Percentiles rank a stretch among this genome's conserved stretches.
Evolutionary conservation across 2,888 invertebrate species (phyloP).

Genomic region (Lasioglossum calceatum): DNA sequence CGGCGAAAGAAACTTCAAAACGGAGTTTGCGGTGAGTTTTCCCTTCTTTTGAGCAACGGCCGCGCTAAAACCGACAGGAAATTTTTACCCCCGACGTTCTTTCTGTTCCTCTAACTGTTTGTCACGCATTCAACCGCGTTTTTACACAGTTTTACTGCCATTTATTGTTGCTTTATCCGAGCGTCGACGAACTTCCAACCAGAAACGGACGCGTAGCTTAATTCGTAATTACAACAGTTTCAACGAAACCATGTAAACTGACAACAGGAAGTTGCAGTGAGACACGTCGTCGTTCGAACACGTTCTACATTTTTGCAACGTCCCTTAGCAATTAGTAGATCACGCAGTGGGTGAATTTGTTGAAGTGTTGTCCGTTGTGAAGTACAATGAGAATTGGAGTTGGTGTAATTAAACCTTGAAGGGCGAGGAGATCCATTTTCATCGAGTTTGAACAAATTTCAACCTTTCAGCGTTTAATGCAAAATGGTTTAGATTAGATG

Average conservation of each 20-base stretch:
- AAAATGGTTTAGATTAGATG: not conserved
- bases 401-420: not conserved
- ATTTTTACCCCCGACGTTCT: conserved; percentile 39
- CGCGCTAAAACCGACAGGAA: conserved; percentile 32
- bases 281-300: not conserved
- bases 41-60: not conserved
- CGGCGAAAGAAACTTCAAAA: conserved; percentile 41
- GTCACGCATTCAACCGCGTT: conserved; percentile 19
- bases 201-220: not conserved
- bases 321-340: not conserved
- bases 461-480: not conserved
- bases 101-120: conserved; percentile 25
- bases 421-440: not conserved
- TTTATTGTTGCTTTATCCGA: conserved; percentile 12
- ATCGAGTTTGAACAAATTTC: not conserved
- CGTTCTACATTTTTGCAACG: not conserved
- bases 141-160: conserved; percentile 25
- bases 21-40: conserved; percentile 22
- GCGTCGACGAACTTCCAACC: conserved; percentile 11
- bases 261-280: not conserved
- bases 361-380: not conserved
- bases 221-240: not conserved
- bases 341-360: not conserved
- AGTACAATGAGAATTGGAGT: not conserved
- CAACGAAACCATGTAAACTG: not conserved